Evolutionary conservation across 2,113 vertebrate species (phyloP).

Genomic region (Anser cygnoides): DNA sequence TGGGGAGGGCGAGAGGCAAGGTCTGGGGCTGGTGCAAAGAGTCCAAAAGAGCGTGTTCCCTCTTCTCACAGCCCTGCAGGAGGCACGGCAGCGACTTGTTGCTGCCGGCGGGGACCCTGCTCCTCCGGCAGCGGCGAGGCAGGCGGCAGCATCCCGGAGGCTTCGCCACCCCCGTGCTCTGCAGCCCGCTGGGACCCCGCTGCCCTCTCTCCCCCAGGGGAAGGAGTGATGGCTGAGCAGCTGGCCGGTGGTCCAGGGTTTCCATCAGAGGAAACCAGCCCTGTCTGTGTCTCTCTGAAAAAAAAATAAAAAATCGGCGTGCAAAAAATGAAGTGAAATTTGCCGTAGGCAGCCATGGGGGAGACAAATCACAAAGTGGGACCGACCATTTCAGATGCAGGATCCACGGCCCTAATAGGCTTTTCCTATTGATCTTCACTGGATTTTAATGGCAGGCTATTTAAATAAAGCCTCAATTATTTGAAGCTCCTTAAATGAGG

Average conservation of each 20-base stretch:
- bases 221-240: not conserved
- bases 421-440: not conserved
- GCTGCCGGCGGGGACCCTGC: not conserved
- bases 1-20: not conserved
- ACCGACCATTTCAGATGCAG: not conserved
- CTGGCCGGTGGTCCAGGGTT: not conserved
- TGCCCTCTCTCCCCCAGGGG: not conserved
- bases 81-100: not conserved
- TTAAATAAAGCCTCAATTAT: not conserved
- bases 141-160: not conserved
- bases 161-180: not conserved
- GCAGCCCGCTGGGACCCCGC: fast-evolving
- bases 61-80: not conserved
- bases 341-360: not conserved
- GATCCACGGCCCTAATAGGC: not conserved
- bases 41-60: not conserved
- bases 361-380: not conserved
- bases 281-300: not conserved
- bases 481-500: not conserved
- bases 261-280: not conserved
- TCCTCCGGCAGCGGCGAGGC: fast-evolving
- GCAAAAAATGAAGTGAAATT: not conserved
- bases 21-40: not conserved
- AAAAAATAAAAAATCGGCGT: not conserved
- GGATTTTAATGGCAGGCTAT: not conserved